Evolutionary conservation across 2,113 vertebrate species (phyloP), one percentile per base, ranked within the genome.

Genomic region (Mastomys coucha): DNA sequence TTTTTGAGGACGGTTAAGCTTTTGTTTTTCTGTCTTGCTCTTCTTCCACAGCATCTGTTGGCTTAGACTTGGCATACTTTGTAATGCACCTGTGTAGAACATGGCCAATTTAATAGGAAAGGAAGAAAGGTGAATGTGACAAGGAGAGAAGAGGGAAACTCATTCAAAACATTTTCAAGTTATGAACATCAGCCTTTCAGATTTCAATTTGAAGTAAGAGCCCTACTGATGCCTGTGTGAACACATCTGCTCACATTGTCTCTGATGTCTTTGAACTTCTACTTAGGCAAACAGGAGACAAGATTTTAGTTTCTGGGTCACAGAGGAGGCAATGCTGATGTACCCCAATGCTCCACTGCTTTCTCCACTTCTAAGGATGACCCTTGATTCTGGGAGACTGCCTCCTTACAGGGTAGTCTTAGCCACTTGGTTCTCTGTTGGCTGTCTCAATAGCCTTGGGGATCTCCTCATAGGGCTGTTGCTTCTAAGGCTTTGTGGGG

Each of bases 371-470:
- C 20, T 7, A 36, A 94, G 69, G 45, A 94, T 39, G 1, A 5
- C 45, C n/a, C 8, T 24, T 92, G 89, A 60, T 96, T 96, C 69
- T 70, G 36, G 82, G 89, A 97, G 67, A 89, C 73, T n/a, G 73
- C 1, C 28, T 89, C 20, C 56, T 81, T 19, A 3, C 65, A 42
- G 58, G 39, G 24, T 14, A 73, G 49, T 31, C 89, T 63, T 42
- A 19, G 7, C 19, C n/a, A 60, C 3, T 84, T 26, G 73, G 0
- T 67, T 84, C 60, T 89, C 2, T 93, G 49, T 53, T 86, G 60
- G 91, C 60, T 86, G 53, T 92, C 28, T 86, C 12, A 33, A 42
- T 24, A 72, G 51, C 76, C 89, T 87, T 89, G 63, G 73, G 82
- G 87, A 67, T 65, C 20, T 19, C 89, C 28, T 96, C 36, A 77